Evolutionary conservation across 1,140 invertebrate genomes (phyloP).

Genomic region (Formica selysi): DNA sequence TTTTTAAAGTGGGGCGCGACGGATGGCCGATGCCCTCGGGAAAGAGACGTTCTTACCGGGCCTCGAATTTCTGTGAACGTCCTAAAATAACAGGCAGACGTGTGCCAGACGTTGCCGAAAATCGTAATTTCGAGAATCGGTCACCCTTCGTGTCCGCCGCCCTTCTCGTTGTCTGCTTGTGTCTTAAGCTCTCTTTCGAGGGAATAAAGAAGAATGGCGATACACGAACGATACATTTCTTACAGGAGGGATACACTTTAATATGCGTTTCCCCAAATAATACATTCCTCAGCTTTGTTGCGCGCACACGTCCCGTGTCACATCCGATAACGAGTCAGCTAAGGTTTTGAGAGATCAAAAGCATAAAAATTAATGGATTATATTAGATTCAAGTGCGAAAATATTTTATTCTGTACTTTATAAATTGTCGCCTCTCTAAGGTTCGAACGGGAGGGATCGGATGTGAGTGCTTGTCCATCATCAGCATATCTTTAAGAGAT

Average conservation of each 20-base stretch:
- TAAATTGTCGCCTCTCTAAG: too few relatives aligned
- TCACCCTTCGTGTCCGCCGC: neutral
- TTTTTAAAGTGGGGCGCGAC: conserved; percentile 60
- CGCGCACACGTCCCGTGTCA: neutral
- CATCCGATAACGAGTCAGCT: neutral
- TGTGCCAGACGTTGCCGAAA: conserved; percentile 71
- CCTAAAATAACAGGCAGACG: conserved; percentile 71
- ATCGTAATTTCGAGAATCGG: conserved; percentile 65
- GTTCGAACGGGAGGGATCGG: too few relatives aligned
- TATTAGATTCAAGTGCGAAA: too few relatives aligned
- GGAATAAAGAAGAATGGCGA: neutral
- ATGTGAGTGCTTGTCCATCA: too few relatives aligned
- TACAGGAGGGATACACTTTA: neutral
- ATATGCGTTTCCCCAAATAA: conserved; percentile 11
- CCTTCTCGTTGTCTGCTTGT: conserved; percentile 15
- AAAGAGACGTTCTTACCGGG: conserved; percentile 37
- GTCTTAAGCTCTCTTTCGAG: neutral
- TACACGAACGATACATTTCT: conserved; percentile 13
- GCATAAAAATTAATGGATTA: too few relatives aligned
- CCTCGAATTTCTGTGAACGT: conserved; percentile 65
- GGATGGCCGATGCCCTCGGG: conserved; percentile 39
- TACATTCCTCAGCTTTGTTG: neutral
- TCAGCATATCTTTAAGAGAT: too few relatives aligned
- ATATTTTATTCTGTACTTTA: too few relatives aligned
- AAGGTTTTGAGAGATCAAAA: too few relatives aligned